Conservation (phyloP, 2,888 invertebrate species). For the Drymonia ruficornis region DNA sequence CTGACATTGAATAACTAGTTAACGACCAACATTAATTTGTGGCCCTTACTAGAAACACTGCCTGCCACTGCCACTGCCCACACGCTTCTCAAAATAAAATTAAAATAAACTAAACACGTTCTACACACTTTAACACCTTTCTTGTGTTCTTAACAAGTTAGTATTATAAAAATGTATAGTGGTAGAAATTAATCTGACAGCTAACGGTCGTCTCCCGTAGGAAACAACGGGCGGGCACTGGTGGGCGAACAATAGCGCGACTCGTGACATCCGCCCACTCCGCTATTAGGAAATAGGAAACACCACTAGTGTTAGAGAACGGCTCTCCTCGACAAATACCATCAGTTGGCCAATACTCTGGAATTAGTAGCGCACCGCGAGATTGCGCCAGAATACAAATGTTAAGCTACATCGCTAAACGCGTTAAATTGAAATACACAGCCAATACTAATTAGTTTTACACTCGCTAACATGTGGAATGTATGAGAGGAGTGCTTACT, state of each 20-base stretch:
- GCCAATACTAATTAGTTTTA: conserved; percentile 3
- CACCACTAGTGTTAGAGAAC: conserved; percentile 34
- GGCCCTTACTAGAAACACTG: no score
- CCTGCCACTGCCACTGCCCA: no score
- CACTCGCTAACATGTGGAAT: background rate
- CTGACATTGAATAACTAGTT: no score
- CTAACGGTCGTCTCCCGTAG: conserved; percentile 9
- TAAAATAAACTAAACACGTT: no score
- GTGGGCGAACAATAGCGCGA: conserved; percentile 47
- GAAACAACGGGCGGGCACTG: conserved; percentile 24
- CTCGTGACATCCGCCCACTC: conserved; percentile 53
- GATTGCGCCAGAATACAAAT: conserved; percentile 1
- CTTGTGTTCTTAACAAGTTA: background rate
- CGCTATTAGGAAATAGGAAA: conserved; percentile 50
- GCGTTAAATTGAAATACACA: conserved; percentile 1
- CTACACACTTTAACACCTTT: background rate
- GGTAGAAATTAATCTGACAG: background rate
- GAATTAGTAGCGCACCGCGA: background rate
- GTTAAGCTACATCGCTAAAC: conserved; percentile 4
- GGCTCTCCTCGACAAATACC: conserved; percentile 22
- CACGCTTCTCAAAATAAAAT: no score
- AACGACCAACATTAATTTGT: no score
- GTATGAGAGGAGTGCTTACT: background rate
- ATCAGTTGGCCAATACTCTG: conserved; percentile 3
- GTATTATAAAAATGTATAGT: background rate